phyloP scores from a whole-genome alignment of 2,113 vertebrate genomes.

The Helogale parvula region DNA sequence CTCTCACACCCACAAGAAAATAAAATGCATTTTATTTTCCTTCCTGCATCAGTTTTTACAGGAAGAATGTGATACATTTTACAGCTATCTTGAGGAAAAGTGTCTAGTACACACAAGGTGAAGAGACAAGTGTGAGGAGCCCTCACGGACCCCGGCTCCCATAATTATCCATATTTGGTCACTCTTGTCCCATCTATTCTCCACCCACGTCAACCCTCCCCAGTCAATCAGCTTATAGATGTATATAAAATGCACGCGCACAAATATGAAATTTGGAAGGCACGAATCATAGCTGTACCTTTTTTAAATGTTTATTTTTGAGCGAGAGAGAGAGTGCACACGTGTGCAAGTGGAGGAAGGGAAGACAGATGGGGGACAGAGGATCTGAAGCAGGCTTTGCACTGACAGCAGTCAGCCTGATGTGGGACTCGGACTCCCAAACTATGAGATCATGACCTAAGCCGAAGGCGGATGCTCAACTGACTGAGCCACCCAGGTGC shows the following conservation, averaged over 20 bases:
- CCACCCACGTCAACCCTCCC: neutral
- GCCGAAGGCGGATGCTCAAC: no score
- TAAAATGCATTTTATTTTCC: neutral
- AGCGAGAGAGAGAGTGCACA: no score
- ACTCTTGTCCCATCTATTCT: neutral
- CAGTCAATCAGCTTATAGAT: neutral
- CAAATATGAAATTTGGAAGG: neutral
- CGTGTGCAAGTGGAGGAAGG: no score
- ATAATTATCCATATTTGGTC: neutral
- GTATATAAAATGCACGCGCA: neutral
- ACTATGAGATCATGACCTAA: no score
- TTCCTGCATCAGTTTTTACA: neutral
- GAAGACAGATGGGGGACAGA: no score
- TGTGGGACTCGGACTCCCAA: no score
- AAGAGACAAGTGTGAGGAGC: neutral
- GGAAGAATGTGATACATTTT: neutral
- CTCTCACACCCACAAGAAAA: neutral
- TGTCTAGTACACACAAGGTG: neutral
- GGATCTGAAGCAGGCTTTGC: no score
- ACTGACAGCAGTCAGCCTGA: no score
- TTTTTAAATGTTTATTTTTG: neutral
- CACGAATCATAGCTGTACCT: neutral
- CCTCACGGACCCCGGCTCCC: neutral
- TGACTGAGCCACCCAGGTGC: no score
- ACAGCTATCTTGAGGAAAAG: neutral